Evolutionary conservation across 2,797 vertebrate genomes (phyloP), one percentile per base, ranked within the genome.

Genomic region (Crypturellus tataupa): DNA sequence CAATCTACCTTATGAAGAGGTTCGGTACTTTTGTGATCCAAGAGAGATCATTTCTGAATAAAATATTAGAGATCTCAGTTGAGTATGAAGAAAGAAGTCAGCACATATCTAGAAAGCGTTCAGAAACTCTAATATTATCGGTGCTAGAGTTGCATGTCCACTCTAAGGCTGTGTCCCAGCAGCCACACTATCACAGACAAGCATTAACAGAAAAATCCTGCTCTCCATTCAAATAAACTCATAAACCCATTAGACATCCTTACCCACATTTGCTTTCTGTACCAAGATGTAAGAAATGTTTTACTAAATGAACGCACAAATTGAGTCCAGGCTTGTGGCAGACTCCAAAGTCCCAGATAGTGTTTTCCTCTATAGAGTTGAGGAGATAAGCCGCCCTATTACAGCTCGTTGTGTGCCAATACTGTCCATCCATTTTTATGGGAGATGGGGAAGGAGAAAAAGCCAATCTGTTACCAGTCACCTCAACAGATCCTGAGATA

Each of bases 401-500:
- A 58, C 0, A 0, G 55, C 65, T 23, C 35, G 21, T 14, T 49
- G 6, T 33, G 24, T 1, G 1, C 16, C 80, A 65, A 71, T 63
- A 31, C 12, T 65, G 35, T 15, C 64, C 88, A 3, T 56, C 42
- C 8, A 60, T 49, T 92, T 75, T 72, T 69, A 0, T 5, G 40
- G 76, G 85, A 93, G 67, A 68, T 10, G 64, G 75, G 37, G 53
- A 92, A 73, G 37, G n/a, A 17, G 44, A 71, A 63, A 44, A 1
- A 0, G 3, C 18, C 46, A 72, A 82, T 77, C 16, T 55, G 53
- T 37, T 20, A 69, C 24, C 46, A 89, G 88, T 44, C 69, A 39
- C 47, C 35, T 89, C 65, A 82, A 40, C 65, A 83, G 65, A 67
- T 87, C 69, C 87, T 78, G 73, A 90, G 69, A 60, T 49, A 71